Evolutionary conservation across 2,888 invertebrate genomes (phyloP).

Genomic region (Antheraea assamensis): DNA sequence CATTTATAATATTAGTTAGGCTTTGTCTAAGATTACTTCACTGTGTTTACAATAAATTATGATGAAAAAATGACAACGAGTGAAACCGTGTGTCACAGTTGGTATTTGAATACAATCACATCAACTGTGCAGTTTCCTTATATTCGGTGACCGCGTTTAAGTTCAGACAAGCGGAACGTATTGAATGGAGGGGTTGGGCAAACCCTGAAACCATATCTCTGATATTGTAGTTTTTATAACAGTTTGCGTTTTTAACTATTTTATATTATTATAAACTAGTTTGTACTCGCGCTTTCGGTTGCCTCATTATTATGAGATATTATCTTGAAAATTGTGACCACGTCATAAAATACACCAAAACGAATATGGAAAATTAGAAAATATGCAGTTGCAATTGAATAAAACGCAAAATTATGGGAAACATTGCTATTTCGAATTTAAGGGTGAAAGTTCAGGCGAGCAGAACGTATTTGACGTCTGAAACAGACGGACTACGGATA

Average conservation of each 20-base stretch:
- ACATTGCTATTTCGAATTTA: neutral
- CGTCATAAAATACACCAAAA: neutral
- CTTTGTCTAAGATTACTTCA: too few species aligned
- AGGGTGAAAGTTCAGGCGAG: neutral
- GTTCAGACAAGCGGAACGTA: constrained; percentile 27
- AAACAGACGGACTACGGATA: constrained; percentile 2
- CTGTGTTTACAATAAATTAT: too few species aligned
- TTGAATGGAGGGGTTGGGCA: constrained; percentile 10
- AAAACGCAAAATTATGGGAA: neutral
- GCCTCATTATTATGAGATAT: neutral
- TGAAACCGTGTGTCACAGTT: too few species aligned
- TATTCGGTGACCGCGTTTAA: constrained; percentile 15
- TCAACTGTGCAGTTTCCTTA: neutral
- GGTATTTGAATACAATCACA: neutral
- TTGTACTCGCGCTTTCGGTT: too few species aligned
- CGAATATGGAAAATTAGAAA: neutral
- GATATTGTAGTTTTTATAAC: neutral
- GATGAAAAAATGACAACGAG: too few species aligned
- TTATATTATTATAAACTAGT: neutral
- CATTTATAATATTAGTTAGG: too few species aligned
- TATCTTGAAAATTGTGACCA: too few species aligned
- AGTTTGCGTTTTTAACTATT: neutral
- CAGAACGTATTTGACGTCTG: neutral
- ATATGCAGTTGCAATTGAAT: neutral
- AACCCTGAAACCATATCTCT: neutral